Evolutionary conservation across 2,113 vertebrate genomes (phyloP), one percentile per base, ranked within the genome.

Genomic region (Barbus barbus): DNA sequence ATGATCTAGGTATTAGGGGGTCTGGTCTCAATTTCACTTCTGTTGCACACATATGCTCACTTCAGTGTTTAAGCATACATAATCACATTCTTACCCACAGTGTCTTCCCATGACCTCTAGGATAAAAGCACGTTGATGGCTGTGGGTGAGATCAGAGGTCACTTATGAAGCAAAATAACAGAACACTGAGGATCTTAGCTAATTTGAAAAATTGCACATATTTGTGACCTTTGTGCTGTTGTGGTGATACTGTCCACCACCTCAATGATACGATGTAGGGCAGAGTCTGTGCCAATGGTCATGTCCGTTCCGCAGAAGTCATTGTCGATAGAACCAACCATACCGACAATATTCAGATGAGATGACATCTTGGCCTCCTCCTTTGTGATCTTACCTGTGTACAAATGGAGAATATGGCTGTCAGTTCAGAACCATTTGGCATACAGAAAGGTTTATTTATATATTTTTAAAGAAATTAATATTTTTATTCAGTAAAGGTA

Each of bases 301-400:
- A 99, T 99, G 90, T 99, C 98, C 0, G 98, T 99, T 80, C 98
- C 98, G 0, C 98, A 99, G 93, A 99, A 99, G 91, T 99, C 98
- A 1, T 99, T 99, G 91, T 99, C 97, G 9, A 99, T 99, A 38
- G 98, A 99, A 36, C 98, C 97, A 67, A 99, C 98, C 93, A 99
- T 92, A 7, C 98, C 98, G 58, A 99, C 98, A 0, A 99, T 99
- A 91, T 98, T 99, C 67, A 99, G 93, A 89, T 92, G 88, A 69
- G 94, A 95, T 0, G 96, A 96, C 12, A 86, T 91, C 18, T 90
- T 93, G 0, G 93, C 96, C 75, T 98, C 95, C 7, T 94, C 94
- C 0, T 82, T 87, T 0, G 94, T 95, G 83, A 98, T 96, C 61
- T 89, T 93, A 48, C 96, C 97, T 98, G 89, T 3, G 82, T 36